phyloP scores from a whole-genome alignment of 2,888 invertebrate genomes.

The Thera britannica region DNA sequence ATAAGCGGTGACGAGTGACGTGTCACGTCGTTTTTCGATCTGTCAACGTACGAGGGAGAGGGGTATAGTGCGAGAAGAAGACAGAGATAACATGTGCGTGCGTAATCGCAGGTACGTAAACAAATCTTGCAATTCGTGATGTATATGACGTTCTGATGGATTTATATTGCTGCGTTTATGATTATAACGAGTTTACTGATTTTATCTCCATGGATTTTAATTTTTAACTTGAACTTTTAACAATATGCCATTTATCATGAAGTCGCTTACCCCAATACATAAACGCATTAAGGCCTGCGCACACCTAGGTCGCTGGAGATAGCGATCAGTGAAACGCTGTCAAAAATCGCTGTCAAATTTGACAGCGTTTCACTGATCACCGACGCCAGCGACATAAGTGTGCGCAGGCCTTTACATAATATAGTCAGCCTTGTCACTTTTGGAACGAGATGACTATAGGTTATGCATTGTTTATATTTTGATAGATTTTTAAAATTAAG shows the following conservation, averaged over 20 bases:
- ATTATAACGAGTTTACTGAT: slow-evolving; percentile 10
- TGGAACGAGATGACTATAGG: too few species aligned
- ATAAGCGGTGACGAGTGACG: slow-evolving; percentile 48
- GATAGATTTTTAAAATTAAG: too few species aligned
- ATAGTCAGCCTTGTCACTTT: too few species aligned
- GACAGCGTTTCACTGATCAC: too few species aligned
- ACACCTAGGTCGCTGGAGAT: too few species aligned
- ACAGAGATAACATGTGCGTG: slow-evolving; percentile 51
- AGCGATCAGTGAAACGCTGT: too few species aligned
- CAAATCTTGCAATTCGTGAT: slow-evolving; percentile 42
- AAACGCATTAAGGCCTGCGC: too few species aligned
- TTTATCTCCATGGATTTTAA: slow-evolving; percentile 6
- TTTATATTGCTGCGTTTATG: slow-evolving; percentile 14
- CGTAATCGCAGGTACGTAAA: slow-evolving; percentile 63
- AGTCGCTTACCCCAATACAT: too few species aligned
- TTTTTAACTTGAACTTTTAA: neutral
- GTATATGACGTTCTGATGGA: slow-evolving; percentile 11
- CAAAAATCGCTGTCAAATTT: too few species aligned
- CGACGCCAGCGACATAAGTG: too few species aligned
- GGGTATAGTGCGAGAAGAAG: slow-evolving; percentile 53
- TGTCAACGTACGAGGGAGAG: slow-evolving; percentile 75
- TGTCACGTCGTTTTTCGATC: slow-evolving; percentile 69
- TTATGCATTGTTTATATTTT: too few species aligned
- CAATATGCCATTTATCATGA: neutral
- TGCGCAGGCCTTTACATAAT: too few species aligned